These are phyloP conservation scores for Pantherophis vulpinus DNA, from an alignment of 2,797 vertebrate species.

Conservation along the genomic window DNA sequence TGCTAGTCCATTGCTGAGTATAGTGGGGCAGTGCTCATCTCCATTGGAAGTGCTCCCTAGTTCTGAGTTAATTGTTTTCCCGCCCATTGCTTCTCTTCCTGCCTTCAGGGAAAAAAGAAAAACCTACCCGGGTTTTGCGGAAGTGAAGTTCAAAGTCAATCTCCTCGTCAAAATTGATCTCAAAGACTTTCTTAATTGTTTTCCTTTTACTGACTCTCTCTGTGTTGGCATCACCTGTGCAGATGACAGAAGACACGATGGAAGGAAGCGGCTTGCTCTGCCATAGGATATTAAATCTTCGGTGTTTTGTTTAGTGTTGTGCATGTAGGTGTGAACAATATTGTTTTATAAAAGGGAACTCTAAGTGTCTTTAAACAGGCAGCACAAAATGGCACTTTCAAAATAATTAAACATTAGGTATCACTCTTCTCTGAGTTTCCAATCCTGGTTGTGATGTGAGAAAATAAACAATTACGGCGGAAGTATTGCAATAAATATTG, in stretches of 20 bases:
- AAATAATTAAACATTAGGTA: not conserved
- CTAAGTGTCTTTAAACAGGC: not conserved
- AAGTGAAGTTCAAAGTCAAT: conserved; percentile 82
- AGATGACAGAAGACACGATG: not conserved
- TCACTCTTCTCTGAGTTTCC: too few species aligned
- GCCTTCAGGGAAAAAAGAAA: not conserved
- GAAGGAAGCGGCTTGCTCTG: not conserved
- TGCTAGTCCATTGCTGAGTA: too few species aligned
- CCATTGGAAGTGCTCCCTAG: too few species aligned
- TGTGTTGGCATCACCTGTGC: conserved; percentile 19
- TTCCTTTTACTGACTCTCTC: conserved; percentile 69
- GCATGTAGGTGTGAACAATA: not conserved
- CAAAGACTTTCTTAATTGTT: conserved; percentile 77
- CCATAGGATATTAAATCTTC: not conserved
- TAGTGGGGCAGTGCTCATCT: too few species aligned
- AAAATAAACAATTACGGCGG: not conserved
- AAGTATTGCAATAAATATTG: not conserved
- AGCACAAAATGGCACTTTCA: not conserved
- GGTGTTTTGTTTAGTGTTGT: not conserved
- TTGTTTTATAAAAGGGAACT: not conserved
- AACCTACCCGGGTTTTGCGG: conserved; percentile 80
- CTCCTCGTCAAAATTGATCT: conserved; percentile 84
- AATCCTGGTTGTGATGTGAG: not conserved
- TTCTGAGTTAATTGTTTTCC: too few species aligned
- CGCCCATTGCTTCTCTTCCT: too few species aligned